A percentile compares a stretch with the other conserved stretches of the same genome.
Conservation (phyloP, 2,113 vertebrate species). For the Peromyscus polionotus region DNA sequence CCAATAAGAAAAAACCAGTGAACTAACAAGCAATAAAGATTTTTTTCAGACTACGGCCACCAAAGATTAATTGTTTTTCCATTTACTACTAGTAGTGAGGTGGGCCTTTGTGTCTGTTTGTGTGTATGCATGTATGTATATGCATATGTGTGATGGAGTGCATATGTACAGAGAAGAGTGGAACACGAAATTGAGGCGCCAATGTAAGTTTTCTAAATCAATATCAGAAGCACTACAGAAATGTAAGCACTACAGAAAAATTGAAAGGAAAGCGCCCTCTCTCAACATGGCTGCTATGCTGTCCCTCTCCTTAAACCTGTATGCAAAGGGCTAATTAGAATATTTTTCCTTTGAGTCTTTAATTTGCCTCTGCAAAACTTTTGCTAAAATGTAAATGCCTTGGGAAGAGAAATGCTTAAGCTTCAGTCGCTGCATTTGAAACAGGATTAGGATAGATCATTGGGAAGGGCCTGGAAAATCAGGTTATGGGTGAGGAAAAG, state of each 20-base stretch:
- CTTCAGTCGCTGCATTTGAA: neutral
- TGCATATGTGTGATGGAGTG: no score
- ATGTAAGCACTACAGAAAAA: fast-evolving
- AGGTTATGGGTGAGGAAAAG: neutral
- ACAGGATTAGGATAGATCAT: neutral
- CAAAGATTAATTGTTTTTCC: neutral
- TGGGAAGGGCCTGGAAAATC: conserved; percentile 3
- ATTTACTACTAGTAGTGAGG: neutral
- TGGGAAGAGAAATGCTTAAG: neutral
- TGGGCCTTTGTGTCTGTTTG: no score
- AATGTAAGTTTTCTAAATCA: neutral
- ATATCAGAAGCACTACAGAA: neutral
- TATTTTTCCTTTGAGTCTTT: neutral
- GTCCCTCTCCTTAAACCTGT: neutral
- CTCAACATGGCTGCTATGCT: neutral
- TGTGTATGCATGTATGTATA: no score
- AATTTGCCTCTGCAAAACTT: neutral
- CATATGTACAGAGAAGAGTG: neutral
- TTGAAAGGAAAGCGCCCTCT: neutral
- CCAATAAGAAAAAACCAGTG: neutral
- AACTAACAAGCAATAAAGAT: neutral
- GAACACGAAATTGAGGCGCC: neutral
- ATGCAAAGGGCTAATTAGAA: neutral
- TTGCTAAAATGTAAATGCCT: conserved; percentile 20
- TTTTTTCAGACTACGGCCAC: neutral